phyloP scores from a whole-genome alignment of 2,797 vertebrate species.

The Notoglanidium macrostoma region DNA sequence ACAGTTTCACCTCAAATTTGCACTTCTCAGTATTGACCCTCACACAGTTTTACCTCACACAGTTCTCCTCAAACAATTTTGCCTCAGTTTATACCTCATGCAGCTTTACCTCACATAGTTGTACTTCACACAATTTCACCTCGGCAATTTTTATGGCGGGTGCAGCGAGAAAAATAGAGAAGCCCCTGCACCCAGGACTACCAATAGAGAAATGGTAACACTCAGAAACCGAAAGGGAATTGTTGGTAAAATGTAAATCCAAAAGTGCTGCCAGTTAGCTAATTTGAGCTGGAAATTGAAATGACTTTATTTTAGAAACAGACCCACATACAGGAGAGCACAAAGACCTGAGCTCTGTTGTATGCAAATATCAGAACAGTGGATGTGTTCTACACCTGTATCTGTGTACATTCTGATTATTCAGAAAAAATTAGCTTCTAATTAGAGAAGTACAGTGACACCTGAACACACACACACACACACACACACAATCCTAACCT shows the following conservation, averaged over 20 bases:
- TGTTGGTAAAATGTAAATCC: background rate
- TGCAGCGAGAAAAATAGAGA: background rate
- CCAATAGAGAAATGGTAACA: background rate
- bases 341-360: background rate
- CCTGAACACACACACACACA: slow-evolving; percentile 1
- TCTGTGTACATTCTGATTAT: slow-evolving; percentile 38
- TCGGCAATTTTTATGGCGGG: background rate
- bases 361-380: background rate
- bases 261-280: background rate
- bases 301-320: background rate
- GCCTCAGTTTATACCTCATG: background rate
- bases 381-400: background rate
- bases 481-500: background rate
- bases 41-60: background rate
- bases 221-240: background rate
- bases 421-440: slow-evolving; percentile 38
- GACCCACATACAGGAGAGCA: background rate
- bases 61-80: background rate
- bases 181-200: background rate
- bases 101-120: background rate
- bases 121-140: background rate
- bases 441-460: slow-evolving; percentile 1
- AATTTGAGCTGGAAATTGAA: background rate
- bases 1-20: background rate
- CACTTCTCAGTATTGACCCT: background rate